Conservation (phyloP, 2,113 vertebrate genomes). For the Tetraodon nigroviridis region DNA sequence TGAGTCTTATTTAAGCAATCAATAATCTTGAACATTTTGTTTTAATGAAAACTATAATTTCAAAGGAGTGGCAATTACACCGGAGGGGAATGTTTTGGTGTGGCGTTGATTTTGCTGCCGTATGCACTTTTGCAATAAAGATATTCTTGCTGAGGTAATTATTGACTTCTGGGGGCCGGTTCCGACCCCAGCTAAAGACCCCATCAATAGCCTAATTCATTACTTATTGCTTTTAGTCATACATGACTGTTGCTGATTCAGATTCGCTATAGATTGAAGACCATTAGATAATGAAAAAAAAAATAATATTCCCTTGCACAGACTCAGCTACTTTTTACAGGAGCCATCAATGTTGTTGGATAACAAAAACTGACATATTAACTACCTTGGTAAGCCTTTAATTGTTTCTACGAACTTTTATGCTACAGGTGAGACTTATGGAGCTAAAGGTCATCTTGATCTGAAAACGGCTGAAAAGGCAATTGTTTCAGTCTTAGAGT, state of each 20-base stretch:
- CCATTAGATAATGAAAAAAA: slow-evolving; percentile 57
- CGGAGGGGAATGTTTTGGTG: slow-evolving; percentile 71
- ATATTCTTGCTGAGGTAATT: slow-evolving; percentile 78
- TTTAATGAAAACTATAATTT: slow-evolving; percentile 83
- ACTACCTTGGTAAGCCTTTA: too few species aligned
- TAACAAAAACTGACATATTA: slow-evolving; percentile 9
- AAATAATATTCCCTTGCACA: slow-evolving; percentile 29
- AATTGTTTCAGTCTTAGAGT: too few species aligned
- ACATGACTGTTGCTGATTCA: slow-evolving; percentile 70
- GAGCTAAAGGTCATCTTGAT: slow-evolving; percentile 4
- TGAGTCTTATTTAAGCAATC: slow-evolving; percentile 78
- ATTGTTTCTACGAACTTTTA: too few species aligned
- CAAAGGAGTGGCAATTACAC: slow-evolving; percentile 74
- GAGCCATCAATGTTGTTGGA: slow-evolving; percentile 33
- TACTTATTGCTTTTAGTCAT: slow-evolving; percentile 70
- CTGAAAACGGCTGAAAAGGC: too few species aligned
- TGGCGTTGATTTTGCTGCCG: slow-evolving; percentile 69
- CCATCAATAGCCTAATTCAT: slow-evolving; percentile 78
- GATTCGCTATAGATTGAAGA: slow-evolving; percentile 68
- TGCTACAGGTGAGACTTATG: slow-evolving; percentile 33
- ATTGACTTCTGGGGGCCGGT: slow-evolving; percentile 74
- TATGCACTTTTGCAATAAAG: slow-evolving; percentile 76
- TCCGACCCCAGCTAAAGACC: slow-evolving; percentile 77
- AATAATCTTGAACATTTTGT: slow-evolving; percentile 74
- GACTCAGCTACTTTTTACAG: slow-evolving; percentile 53